Percentiles rank a stretch among this genome's conserved stretches.
Conservation (phyloP, 2,888 invertebrate species). For the Drosophila algonquin region DNA sequence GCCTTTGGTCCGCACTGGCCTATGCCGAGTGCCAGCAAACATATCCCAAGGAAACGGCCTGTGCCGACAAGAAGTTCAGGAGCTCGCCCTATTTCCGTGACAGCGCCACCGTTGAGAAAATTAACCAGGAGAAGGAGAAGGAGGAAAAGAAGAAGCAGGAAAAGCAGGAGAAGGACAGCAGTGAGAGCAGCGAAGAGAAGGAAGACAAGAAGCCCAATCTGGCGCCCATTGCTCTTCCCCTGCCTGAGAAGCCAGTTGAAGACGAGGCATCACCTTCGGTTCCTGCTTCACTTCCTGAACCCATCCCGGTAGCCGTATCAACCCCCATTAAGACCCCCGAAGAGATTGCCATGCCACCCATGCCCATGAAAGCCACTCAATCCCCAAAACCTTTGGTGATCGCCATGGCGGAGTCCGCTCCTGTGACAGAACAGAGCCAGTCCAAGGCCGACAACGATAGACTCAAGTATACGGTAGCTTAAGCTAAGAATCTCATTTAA, state of each 20-base stretch:
- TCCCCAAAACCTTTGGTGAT: conserved; percentile 37
- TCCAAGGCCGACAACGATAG: conserved; percentile 46
- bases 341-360: conserved; percentile 53
- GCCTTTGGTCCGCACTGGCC: conserved; percentile 71
- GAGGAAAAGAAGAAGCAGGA: conserved; percentile 32
- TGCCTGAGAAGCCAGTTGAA: conserved; percentile 12
- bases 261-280: not conserved
- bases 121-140: conserved; percentile 3
- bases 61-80: conserved; percentile 76
- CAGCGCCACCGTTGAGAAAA: conserved; percentile 26
- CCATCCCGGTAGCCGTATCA: conserved; percentile 9
- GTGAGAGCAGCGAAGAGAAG: conserved; percentile 61
- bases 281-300: not conserved
- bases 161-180: conserved; percentile 43
- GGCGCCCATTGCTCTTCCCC: conserved; percentile 13
- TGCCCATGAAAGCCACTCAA: conserved; percentile 49
- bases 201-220: conserved; percentile 22
- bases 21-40: conserved; percentile 70
- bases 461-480: conserved; percentile 59
- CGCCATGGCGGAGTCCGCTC: conserved; percentile 29
- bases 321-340: conserved; percentile 23
- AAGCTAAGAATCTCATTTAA: conserved; percentile 24
- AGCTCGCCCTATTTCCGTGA: conserved; percentile 73
- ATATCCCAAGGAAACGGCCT: conserved; percentile 74
- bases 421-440: conserved; percentile 28